phyloP scores from a whole-genome alignment of 2,797 vertebrate genomes.

The Myiotriccus ornatus region DNA sequence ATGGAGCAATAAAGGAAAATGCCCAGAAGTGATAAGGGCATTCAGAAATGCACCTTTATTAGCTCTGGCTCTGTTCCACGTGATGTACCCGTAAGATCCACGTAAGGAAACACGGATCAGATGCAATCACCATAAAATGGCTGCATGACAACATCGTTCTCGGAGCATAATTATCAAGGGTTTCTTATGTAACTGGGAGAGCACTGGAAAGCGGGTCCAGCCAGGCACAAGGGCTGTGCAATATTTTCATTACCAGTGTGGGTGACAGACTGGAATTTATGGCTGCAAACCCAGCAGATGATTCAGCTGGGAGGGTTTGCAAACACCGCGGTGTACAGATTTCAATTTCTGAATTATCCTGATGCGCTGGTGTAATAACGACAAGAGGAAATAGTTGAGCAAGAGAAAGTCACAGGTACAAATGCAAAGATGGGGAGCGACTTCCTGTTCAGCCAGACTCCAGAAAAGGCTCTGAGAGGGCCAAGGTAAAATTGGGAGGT shows the following conservation, averaged over 20 bases:
- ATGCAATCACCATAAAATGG: conserved; percentile 13
- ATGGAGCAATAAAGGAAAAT: neutral
- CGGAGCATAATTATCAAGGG: neutral
- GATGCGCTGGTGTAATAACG: neutral
- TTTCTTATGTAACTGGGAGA: neutral
- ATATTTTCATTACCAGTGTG: neutral
- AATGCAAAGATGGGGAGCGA: neutral
- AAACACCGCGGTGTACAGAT: neutral
- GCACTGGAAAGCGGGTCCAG: conserved; percentile 3
- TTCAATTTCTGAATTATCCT: neutral
- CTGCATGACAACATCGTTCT: neutral
- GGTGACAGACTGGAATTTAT: conserved; percentile 47
- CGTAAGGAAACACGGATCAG: conserved; percentile 16
- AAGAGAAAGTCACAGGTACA: neutral
- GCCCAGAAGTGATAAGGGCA: neutral
- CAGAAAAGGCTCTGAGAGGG: neutral
- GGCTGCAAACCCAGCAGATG: neutral
- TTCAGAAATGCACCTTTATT: neutral
- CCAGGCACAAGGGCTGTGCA: neutral
- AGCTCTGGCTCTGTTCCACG: neutral
- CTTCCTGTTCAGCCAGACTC: neutral
- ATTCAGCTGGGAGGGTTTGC: conserved; percentile 22
- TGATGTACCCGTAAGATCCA: neutral
- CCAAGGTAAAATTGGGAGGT: neutral
- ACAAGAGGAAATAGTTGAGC: neutral